Conservation (phyloP, 1,140 invertebrate genomes). For the Carposina sasakii region DNA sequence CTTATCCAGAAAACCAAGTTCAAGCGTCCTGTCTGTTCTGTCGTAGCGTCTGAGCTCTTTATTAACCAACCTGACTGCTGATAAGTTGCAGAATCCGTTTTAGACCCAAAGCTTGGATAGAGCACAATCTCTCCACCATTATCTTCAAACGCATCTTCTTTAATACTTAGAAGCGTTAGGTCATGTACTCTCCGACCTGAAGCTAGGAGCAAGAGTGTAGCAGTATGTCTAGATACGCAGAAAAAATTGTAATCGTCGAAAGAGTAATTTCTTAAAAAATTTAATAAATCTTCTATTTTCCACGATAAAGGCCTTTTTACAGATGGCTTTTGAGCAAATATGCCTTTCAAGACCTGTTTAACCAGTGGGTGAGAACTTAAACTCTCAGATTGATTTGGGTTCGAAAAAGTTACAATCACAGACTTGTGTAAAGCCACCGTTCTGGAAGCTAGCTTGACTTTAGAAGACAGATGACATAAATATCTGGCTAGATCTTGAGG, state of each 20-base stretch:
- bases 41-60: constrained; percentile 13
- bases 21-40: background rate
- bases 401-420: background rate
- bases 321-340: background rate
- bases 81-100: constrained; percentile 24
- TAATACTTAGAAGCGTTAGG: constrained; percentile 1
- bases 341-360: background rate
- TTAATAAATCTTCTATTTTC: constrained; percentile 1
- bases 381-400: background rate
- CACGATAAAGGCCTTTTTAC: background rate
- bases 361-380: constrained; percentile 1
- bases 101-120: constrained; percentile 35
- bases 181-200: constrained; percentile 9
- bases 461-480: background rate
- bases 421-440: background rate
- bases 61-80: constrained; percentile 33
- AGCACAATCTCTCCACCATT: no score
- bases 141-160: no score
- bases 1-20: background rate
- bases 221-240: background rate
- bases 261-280: background rate
- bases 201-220: constrained; percentile 1
- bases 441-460: constrained; percentile 1
- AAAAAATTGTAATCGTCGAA: background rate
- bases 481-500: constrained; percentile 1